Evolutionary conservation across 2,113 vertebrate genomes (phyloP).

Genomic region (Bucco capensis): DNA sequence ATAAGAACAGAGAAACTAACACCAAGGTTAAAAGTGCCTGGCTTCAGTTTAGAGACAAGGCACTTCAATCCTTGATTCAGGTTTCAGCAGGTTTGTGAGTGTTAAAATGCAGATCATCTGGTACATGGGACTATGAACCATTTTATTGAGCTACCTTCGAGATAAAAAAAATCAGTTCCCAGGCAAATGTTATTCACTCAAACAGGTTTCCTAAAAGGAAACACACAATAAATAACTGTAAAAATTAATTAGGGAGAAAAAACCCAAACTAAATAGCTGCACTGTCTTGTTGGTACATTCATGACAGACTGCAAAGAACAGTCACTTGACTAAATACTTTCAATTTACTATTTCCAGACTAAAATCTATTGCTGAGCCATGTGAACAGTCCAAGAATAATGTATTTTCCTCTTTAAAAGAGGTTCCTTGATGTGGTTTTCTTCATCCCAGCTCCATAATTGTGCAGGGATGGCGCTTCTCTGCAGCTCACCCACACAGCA

Average conservation of each 20-base stretch:
- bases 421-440: neutral
- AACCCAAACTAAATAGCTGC: neutral
- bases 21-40: neutral
- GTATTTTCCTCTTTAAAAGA: neutral
- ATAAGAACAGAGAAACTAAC: constrained; percentile 40
- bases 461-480: neutral
- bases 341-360: neutral
- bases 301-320: neutral
- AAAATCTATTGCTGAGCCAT: neutral
- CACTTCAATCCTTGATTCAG: neutral
- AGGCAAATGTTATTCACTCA: neutral
- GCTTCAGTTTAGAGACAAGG: neutral
- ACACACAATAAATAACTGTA: neutral
- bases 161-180: neutral
- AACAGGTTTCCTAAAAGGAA: neutral
- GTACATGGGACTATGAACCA: neutral
- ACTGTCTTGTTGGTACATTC: neutral
- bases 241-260: neutral
- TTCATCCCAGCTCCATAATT: neutral
- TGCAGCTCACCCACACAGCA: neutral
- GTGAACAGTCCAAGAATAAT: fast-evolving
- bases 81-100: neutral
- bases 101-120: neutral
- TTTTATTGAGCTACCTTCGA: neutral
- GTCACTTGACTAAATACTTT: neutral